Evolutionary conservation across 2,888 invertebrate species (phyloP).

Genomic region (Anoplius nigerrimus): DNA sequence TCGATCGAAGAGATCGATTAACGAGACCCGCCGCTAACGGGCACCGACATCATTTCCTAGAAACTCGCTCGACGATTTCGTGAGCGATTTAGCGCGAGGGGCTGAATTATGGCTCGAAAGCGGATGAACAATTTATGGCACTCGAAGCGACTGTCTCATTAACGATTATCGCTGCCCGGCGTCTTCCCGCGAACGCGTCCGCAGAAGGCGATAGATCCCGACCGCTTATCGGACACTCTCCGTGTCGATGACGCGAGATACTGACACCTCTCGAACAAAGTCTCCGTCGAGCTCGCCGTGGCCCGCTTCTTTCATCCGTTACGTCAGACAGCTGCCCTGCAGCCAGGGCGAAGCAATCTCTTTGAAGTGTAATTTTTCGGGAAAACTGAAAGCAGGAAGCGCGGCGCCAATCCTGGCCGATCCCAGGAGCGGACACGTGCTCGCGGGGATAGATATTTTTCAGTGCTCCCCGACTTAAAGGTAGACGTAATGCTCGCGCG

Average conservation of each 20-base stretch:
- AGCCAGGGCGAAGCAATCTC: neutral
- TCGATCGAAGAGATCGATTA: constrained; percentile 26
- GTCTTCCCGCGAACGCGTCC: neutral
- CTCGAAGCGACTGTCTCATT: constrained; percentile 36
- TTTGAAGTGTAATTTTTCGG: constrained; percentile 30
- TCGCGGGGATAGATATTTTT: constrained; percentile 42
- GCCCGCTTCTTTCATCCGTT: neutral
- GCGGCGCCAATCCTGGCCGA: neutral
- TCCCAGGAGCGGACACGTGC: neutral
- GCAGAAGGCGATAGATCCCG: neutral
- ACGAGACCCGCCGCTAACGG: constrained; percentile 33
- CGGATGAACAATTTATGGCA: constrained; percentile 9
- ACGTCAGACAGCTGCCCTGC: neutral
- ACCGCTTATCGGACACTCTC: no score
- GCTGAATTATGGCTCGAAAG: constrained; percentile 37
- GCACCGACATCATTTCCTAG: constrained; percentile 33
- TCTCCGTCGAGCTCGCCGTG: no score
- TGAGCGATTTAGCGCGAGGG: neutral
- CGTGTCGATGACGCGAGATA: no score
- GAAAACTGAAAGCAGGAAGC: constrained; percentile 52
- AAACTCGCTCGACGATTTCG: constrained; percentile 24
- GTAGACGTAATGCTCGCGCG: constrained; percentile 39
- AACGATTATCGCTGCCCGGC: constrained; percentile 32
- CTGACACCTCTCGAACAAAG: no score
- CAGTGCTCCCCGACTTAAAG: constrained; percentile 18